phyloP scores from a whole-genome alignment of 2,797 vertebrate species.

The Rhinatrema bivittatum region DNA sequence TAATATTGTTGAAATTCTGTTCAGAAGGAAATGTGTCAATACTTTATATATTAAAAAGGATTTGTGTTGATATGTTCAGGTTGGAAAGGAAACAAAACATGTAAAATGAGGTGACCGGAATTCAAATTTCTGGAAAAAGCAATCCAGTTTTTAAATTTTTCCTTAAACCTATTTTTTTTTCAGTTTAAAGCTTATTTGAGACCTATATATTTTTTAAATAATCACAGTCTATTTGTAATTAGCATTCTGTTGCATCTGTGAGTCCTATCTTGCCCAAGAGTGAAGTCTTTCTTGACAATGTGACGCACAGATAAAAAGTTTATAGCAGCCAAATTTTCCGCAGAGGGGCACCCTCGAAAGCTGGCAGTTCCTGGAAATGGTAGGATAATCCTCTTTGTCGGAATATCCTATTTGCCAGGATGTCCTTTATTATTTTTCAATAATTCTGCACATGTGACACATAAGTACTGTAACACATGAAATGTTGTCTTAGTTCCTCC shows the following conservation, averaged over 20 bases:
- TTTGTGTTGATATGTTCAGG: too few species aligned
- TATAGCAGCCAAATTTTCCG: slow-evolving; percentile 53
- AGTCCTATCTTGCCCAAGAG: slow-evolving; percentile 19
- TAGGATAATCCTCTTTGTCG: slow-evolving; percentile 34
- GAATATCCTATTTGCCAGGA: slow-evolving; percentile 33
- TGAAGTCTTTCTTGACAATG: slow-evolving; percentile 47
- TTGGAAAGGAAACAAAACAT: too few species aligned
- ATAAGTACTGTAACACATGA: slow-evolving; percentile 13
- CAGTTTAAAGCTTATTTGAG: too few species aligned
- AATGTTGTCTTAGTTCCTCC: slow-evolving; percentile 21
- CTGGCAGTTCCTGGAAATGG: slow-evolving; percentile 32
- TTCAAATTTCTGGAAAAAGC: too few species aligned
- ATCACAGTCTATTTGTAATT: too few species aligned
- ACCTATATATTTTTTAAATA: too few species aligned
- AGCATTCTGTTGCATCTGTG: slow-evolving; percentile 14
- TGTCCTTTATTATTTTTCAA: slow-evolving; percentile 22
- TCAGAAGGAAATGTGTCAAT: too few species aligned
- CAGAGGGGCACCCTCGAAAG: slow-evolving; percentile 47
- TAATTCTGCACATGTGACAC: slow-evolving; percentile 37
- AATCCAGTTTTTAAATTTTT: too few species aligned
- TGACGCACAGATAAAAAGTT: slow-evolving; percentile 51
- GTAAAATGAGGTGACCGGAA: too few species aligned
- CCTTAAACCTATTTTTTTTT: too few species aligned
- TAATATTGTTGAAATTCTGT: too few species aligned
- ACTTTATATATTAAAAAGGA: too few species aligned